These are phyloP conservation scores for Gryllus bimaculatus DNA, from an alignment of 1,140 invertebrate species.

Conservation along the genomic window DNA sequence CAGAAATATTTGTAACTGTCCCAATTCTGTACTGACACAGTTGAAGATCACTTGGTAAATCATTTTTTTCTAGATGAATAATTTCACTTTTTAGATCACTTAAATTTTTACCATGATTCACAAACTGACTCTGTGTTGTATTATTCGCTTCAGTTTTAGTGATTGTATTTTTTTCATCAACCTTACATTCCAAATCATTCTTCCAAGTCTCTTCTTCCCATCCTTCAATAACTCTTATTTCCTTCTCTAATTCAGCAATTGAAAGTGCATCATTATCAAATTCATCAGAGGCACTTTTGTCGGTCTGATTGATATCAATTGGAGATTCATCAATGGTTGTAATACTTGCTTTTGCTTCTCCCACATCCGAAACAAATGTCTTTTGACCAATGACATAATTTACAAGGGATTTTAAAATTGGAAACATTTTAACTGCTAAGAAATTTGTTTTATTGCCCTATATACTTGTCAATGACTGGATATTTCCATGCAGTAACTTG, in stretches of 20 bases:
- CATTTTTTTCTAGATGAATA: neutral
- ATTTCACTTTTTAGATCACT: neutral
- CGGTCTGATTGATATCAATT: no score
- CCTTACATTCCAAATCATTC: neutral
- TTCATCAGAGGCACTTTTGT: neutral
- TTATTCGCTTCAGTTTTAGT: neutral
- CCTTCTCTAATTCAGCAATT: neutral
- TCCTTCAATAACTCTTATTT: no score
- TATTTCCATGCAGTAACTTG: conserved; percentile 40
- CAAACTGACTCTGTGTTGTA: no score
- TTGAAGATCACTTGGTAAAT: neutral
- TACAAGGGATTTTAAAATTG: conserved; percentile 1
- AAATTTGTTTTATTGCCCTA: conserved; percentile 31
- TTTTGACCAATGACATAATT: neutral
- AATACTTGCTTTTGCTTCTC: neutral
- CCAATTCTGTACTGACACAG: conserved; percentile 10
- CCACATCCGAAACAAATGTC: neutral
- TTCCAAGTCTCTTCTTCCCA: neutral
- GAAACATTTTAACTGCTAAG: conserved; percentile 8
- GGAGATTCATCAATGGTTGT: neutral
- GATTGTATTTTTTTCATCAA: neutral
- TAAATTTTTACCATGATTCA: neutral
- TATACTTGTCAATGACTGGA: conserved; percentile 37
- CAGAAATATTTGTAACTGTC: conserved; percentile 9
- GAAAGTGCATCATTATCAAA: neutral